Conservation (phyloP, 2,113 vertebrate species). For the Probosciger aterrimus region DNA sequence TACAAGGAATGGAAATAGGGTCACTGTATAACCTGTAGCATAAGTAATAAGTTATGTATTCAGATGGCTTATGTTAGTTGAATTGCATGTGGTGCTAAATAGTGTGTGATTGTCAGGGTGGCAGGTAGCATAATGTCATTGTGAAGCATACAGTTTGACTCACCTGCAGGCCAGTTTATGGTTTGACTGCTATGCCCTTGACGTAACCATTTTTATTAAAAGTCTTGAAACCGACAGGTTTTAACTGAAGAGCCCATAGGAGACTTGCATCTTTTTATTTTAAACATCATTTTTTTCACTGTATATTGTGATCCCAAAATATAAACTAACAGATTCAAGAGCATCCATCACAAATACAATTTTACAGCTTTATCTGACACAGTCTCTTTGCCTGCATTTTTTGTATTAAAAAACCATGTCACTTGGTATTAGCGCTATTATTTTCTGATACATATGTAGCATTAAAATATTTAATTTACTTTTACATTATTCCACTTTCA, state of each 20-base stretch:
- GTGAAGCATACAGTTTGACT: background rate
- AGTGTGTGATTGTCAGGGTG: background rate
- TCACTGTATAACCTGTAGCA: background rate
- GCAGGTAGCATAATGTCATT: background rate
- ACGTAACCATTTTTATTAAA: background rate
- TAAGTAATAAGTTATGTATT: background rate
- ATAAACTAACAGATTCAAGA: background rate
- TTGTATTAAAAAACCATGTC: background rate
- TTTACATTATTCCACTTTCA: background rate
- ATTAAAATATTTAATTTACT: background rate
- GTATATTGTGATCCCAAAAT: background rate
- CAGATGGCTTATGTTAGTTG: background rate
- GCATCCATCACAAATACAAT: background rate
- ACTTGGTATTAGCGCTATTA: background rate
- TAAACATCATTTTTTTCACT: background rate
- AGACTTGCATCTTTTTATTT: background rate
- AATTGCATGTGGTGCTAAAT: background rate
- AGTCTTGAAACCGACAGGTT: background rate
- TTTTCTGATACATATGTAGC: background rate
- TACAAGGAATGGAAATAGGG: background rate
- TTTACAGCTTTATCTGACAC: background rate
- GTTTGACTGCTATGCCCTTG: background rate
- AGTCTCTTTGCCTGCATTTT: background rate
- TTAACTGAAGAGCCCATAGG: background rate
- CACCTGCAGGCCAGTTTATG: background rate